Evolutionary conservation across 2,113 vertebrate genomes (phyloP).

Genomic region (Chionomys nivalis): DNA sequence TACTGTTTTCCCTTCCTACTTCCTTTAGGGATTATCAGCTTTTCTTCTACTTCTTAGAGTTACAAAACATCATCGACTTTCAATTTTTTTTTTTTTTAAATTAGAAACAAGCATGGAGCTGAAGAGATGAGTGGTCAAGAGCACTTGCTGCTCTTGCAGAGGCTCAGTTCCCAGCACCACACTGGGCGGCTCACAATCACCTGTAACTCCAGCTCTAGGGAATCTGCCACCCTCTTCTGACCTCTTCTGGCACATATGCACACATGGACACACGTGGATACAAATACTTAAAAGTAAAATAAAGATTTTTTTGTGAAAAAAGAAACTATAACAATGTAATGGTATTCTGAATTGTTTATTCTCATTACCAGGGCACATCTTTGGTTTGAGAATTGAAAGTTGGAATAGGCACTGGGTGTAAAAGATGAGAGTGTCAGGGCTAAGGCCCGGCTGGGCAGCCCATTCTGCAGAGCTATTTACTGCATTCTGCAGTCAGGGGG

Average conservation of each 20-base stretch:
- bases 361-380: neutral
- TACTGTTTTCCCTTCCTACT: fast-evolving
- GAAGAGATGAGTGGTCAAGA: neutral
- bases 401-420: neutral
- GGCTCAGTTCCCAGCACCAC: neutral
- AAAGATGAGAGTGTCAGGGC: neutral
- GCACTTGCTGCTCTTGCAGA: neutral
- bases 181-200: neutral
- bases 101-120: neutral
- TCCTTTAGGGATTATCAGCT: fast-evolving
- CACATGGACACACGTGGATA: neutral
- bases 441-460: neutral
- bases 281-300: neutral
- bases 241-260: neutral
- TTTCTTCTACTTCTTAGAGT: neutral
- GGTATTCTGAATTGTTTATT: neutral
- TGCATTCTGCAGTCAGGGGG: fast-evolving
- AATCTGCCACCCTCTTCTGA: neutral
- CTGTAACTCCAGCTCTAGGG: too few relatives aligned
- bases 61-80: fast-evolving
- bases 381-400: neutral
- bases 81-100: neutral
- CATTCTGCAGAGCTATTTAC: neutral
- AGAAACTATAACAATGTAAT: neutral
- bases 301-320: neutral